phyloP scores from a whole-genome alignment of 1,140 invertebrate genomes.

The Brachionus paranguensis region DNA sequence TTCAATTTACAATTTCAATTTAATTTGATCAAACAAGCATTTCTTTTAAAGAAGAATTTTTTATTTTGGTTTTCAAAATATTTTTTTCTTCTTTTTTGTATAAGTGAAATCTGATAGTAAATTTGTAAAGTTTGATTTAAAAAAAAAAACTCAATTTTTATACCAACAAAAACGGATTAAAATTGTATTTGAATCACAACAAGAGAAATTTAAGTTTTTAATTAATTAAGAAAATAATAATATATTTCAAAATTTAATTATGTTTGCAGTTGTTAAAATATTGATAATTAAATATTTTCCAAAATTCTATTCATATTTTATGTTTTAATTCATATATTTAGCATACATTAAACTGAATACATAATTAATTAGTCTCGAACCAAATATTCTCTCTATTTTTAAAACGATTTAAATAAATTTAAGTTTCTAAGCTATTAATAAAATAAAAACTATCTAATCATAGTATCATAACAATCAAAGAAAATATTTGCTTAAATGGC shows the following conservation, averaged over 20 bases:
- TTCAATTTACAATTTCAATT: too few relatives aligned
- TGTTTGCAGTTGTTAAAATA: neutral
- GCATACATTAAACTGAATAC: neutral
- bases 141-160: too few relatives aligned
- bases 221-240: neutral
- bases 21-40: too few relatives aligned
- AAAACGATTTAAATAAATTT: neutral
- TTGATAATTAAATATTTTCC: neutral
- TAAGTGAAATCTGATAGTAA: too few relatives aligned
- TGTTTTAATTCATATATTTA: neutral
- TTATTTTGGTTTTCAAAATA: too few relatives aligned
- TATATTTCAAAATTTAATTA: neutral
- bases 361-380: neutral
- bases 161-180: too few relatives aligned
- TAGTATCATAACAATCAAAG: neutral
- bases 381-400: neutral
- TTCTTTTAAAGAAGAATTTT: too few relatives aligned
- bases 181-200: neutral
- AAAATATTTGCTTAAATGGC: neutral
- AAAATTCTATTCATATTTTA: neutral
- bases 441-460: neutral
- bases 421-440: slow-evolving; percentile 12
- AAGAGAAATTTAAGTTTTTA: neutral
- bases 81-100: too few relatives aligned
- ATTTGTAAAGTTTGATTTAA: too few relatives aligned